phyloP scores from a whole-genome alignment of 2,797 vertebrate species.

The Hemitrygon akajei region DNA sequence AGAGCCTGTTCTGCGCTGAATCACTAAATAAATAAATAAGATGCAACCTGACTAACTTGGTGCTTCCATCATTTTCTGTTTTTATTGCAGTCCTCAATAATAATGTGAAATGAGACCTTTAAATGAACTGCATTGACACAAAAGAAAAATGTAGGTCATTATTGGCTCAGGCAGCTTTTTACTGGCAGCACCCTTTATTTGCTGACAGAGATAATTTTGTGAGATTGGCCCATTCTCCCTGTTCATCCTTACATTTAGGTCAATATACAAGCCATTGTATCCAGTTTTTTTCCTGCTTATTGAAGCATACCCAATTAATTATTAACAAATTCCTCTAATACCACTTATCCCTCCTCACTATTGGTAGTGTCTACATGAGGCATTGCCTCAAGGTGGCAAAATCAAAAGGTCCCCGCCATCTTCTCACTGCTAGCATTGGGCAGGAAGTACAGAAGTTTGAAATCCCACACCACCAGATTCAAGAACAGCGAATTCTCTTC shows the following conservation, averaged over 20 bases:
- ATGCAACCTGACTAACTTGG: not conserved
- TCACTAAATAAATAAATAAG: no score
- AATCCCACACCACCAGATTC: no score
- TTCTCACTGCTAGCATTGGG: no score
- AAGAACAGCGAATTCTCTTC: no score
- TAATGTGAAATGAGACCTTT: not conserved
- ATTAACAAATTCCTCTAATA: not conserved
- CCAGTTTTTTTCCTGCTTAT: not conserved
- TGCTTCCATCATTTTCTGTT: no score
- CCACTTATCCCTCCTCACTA: no score
- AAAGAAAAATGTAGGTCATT: not conserved
- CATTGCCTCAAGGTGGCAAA: no score
- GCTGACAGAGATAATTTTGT: not conserved
- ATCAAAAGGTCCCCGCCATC: no score
- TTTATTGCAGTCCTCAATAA: not conserved
- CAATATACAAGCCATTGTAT: not conserved
- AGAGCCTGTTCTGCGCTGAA: no score
- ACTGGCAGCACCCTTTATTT: not conserved
- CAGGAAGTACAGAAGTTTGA: no score
- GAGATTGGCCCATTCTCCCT: not conserved
- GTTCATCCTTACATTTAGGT: not conserved
- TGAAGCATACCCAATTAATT: not conserved
- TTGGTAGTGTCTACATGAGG: no score
- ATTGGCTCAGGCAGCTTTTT: not conserved
- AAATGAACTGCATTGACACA: not conserved